Percentiles rank a stretch among this genome's conserved stretches.
phyloP scores from a whole-genome alignment of 2,113 vertebrate species.

The Limanda limanda region DNA sequence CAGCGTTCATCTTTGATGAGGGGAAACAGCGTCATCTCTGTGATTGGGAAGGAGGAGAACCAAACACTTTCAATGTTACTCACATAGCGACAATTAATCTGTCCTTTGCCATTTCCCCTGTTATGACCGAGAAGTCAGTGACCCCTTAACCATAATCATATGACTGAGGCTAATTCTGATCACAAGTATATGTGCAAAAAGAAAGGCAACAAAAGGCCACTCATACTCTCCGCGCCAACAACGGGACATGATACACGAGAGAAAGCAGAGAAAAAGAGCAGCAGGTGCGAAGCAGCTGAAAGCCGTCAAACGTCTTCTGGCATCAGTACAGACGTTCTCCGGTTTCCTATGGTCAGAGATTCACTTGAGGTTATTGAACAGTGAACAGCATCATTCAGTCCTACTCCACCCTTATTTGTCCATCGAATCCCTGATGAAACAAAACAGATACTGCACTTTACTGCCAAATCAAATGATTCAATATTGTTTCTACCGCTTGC shows the following conservation, averaged over 20 bases:
- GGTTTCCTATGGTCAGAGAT: constrained; percentile 52
- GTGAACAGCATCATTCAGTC: constrained; percentile 45
- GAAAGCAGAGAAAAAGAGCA: constrained; percentile 23
- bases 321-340: constrained; percentile 58
- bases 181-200: constrained; percentile 25
- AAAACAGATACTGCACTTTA: constrained; percentile 30
- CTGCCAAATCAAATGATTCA: constrained; percentile 63
- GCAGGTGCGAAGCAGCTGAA: constrained; percentile 78
- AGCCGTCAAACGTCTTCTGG: constrained; percentile 40
- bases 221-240: constrained; percentile 8
- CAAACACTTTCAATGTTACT: constrained; percentile 64
- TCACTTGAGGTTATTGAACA: constrained; percentile 58
- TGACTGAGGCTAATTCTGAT: constrained; percentile 27
- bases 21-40: constrained; percentile 65
- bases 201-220: constrained; percentile 2
- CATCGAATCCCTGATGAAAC: constrained; percentile 50
- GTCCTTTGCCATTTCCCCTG: constrained; percentile 38
- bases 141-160: constrained; percentile 16
- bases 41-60: constrained; percentile 59
- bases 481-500: constrained; percentile 36
- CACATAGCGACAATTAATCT: constrained; percentile 54
- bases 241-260: constrained; percentile 19
- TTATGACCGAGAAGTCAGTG: constrained; percentile 23
- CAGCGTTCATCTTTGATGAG: constrained; percentile 51
- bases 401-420: constrained; percentile 58